Conservation (phyloP, 2,797 vertebrate species). For the Botia kubotai region DNA sequence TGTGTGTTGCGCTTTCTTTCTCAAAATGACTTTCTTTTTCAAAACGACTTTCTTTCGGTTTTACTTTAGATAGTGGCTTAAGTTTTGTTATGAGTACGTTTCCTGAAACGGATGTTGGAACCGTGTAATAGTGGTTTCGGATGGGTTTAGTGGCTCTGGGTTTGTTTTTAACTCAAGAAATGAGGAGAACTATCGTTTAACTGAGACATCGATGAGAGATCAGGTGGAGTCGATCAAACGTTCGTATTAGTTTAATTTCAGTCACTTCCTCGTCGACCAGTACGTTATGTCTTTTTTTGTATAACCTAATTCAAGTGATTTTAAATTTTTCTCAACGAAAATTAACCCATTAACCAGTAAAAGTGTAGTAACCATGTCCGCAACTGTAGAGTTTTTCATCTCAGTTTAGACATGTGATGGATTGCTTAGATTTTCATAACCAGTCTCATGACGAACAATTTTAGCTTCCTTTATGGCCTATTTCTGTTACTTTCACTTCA, state of each 20-base stretch:
- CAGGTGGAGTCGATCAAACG: background rate
- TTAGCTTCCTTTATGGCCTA: background rate
- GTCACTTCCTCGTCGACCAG: background rate
- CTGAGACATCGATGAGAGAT: background rate
- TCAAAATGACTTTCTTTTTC: slow-evolving; percentile 35
- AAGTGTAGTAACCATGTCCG: too few relatives aligned
- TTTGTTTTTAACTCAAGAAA: background rate
- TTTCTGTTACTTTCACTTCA: background rate
- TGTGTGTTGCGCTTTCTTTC: background rate
- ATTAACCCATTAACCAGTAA: too few relatives aligned
- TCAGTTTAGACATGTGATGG: background rate
- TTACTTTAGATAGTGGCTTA: background rate
- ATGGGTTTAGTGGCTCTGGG: background rate
- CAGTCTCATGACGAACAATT: background rate
- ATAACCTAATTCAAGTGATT: background rate
- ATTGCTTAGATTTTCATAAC: background rate
- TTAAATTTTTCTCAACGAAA: background rate
- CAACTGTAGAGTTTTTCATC: background rate
- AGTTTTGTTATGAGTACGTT: background rate
- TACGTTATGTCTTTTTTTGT: background rate
- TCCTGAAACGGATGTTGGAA: background rate
- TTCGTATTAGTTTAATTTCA: background rate
- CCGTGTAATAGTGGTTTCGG: background rate
- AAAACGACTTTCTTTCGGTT: slow-evolving; percentile 40
- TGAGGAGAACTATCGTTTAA: too few relatives aligned